These are phyloP conservation scores for Pitangus sulphuratus DNA, from an alignment of 2,797 vertebrate species.

Conservation along the genomic window DNA sequence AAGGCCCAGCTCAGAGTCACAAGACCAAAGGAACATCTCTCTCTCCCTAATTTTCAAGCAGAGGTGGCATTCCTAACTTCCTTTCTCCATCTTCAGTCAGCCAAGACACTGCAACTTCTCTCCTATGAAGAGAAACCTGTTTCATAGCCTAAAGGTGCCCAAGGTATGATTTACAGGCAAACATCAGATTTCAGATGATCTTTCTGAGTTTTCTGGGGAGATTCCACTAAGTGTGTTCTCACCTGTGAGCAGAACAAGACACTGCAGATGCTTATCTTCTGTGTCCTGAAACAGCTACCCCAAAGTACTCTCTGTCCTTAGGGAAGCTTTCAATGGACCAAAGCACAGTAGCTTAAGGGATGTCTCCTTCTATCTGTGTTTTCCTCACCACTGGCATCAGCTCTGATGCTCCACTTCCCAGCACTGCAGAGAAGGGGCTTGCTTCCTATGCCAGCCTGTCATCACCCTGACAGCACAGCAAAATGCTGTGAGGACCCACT, in stretches of 20 bases:
- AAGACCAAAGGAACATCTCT: background rate
- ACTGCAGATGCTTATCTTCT: background rate
- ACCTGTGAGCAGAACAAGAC: background rate
- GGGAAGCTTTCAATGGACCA: background rate
- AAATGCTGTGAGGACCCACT: rapidly evolving
- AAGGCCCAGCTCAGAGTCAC: background rate
- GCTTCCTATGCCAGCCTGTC: background rate
- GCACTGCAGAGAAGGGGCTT: background rate
- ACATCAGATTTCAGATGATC: background rate
- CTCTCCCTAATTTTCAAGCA: background rate
- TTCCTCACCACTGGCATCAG: background rate
- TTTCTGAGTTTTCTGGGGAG: background rate
- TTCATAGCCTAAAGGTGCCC: background rate
- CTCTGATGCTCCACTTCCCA: background rate
- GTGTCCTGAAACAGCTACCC: background rate
- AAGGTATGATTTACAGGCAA: background rate
- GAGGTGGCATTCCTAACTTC: background rate
- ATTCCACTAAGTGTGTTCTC: background rate
- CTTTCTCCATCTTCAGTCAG: background rate
- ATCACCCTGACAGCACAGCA: background rate
- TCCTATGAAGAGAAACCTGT: background rate
- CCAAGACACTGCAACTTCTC: background rate
- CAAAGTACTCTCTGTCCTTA: background rate
- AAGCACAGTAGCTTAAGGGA: background rate
- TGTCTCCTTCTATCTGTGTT: background rate